phyloP scores from a whole-genome alignment of 2,797 vertebrate species.

The Euthynnus affinis region DNA sequence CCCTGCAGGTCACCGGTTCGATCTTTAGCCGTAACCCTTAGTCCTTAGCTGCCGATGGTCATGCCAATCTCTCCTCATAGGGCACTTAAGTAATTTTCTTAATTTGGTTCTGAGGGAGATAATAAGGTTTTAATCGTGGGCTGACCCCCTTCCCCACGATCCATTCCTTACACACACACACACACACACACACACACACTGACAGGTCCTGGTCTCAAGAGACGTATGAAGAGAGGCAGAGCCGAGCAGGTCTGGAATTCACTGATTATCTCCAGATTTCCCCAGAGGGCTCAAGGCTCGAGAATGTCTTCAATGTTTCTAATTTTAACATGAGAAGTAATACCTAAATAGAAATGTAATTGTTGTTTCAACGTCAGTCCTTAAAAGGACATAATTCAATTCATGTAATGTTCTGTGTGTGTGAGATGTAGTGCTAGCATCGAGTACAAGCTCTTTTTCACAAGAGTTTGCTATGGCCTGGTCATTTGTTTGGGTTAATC shows the following conservation, averaged over 20 bases:
- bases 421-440: too few species aligned
- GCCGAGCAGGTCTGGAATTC: constrained; percentile 67
- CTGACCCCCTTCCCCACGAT: constrained; percentile 43
- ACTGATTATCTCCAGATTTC: constrained; percentile 81
- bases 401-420: constrained; percentile 11
- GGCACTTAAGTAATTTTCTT: constrained; percentile 74
- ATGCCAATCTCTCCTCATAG: constrained; percentile 55
- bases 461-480: neutral
- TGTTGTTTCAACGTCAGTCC: constrained; percentile 39
- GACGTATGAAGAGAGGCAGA: constrained; percentile 57
- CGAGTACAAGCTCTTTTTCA: neutral
- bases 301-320: constrained; percentile 53
- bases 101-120: constrained; percentile 76
- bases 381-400: constrained; percentile 52
- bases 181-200: constrained; percentile 42
- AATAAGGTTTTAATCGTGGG: constrained; percentile 76
- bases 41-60: constrained; percentile 41
- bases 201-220: constrained; percentile 65
- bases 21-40: constrained; percentile 66
- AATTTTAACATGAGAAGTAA: constrained; percentile 53
- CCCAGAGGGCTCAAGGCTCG: constrained; percentile 57
- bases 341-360: constrained; percentile 50
- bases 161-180: constrained; percentile 36
- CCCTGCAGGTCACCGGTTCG: constrained; percentile 54
- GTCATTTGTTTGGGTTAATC: constrained; percentile 26